phyloP scores from a whole-genome alignment of 64 coral and sea anemone genomes.

The Cladopsammia gracilis region DNA sequence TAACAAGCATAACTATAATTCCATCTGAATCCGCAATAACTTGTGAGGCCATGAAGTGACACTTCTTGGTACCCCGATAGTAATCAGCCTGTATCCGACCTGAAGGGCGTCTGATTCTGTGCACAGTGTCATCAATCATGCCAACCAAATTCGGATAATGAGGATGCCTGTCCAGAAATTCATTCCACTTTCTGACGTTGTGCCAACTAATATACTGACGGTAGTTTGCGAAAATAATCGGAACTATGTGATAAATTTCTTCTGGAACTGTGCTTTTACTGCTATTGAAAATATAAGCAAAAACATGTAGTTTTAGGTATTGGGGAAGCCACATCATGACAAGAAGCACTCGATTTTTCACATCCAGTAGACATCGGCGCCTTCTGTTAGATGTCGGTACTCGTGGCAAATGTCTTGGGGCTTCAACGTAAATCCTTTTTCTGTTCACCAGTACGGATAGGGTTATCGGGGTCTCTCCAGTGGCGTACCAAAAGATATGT shows the following conservation, averaged over 20 bases:
- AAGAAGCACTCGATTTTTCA: background rate
- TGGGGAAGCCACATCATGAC: background rate
- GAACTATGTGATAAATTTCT: conserved; percentile 19
- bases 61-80: background rate
- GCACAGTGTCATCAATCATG: background rate
- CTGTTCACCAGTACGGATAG: too few species aligned
- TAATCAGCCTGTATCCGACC: background rate
- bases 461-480: too few species aligned
- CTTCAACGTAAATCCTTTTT: too few species aligned
- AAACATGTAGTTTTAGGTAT: background rate
- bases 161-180: background rate
- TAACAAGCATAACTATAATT: background rate
- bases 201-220: background rate
- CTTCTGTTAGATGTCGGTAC: background rate
- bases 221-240: background rate
- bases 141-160: background rate
- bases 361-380: conserved; percentile 5
- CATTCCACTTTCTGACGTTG: background rate
- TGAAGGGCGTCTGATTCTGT: background rate
- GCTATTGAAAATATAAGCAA: background rate
- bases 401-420: background rate
- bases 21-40: background rate
- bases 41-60: too few species aligned
- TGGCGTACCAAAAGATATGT: background rate
- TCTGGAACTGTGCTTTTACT: background rate